phyloP scores from a whole-genome alignment of 2,888 invertebrate species.

The Drosophila borborema region DNA sequence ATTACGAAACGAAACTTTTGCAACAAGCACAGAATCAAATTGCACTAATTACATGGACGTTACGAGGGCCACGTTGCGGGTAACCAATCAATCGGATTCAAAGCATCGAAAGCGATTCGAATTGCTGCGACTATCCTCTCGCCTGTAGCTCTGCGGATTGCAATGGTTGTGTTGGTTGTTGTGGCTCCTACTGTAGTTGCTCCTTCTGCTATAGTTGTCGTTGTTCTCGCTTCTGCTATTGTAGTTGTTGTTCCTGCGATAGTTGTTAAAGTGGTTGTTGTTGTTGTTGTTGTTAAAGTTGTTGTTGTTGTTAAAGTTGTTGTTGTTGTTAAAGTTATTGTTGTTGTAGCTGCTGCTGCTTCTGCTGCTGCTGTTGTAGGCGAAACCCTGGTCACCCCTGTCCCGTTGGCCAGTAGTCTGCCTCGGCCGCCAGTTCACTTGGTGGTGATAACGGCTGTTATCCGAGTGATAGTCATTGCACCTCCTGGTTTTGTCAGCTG shows the following conservation, averaged over 20 bases:
- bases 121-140: not conserved
- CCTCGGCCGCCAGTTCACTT: not conserved
- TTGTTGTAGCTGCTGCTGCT: not conserved
- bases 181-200: not conserved
- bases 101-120: not conserved
- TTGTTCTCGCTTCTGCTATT: not conserved
- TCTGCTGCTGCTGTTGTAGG: not conserved
- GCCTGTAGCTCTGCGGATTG: not conserved
- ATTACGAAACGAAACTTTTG: constrained; percentile 24
- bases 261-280: not conserved
- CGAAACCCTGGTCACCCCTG: not conserved
- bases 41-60: constrained; percentile 1
- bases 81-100: not conserved
- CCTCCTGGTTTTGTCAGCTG: not conserved
- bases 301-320: not conserved
- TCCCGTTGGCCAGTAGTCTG: no score
- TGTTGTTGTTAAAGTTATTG: not conserved
- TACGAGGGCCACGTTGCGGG: not conserved
- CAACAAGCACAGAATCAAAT: constrained; percentile 7
- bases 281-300: not conserved
- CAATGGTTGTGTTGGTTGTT: constrained; percentile 1
- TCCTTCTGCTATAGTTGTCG: not conserved
- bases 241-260: not conserved
- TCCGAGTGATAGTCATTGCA: constrained; percentile 3
- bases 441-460: not conserved